Evolutionary conservation across 2,888 invertebrate species (phyloP).

Genomic region (Apamea epomidion): DNA sequence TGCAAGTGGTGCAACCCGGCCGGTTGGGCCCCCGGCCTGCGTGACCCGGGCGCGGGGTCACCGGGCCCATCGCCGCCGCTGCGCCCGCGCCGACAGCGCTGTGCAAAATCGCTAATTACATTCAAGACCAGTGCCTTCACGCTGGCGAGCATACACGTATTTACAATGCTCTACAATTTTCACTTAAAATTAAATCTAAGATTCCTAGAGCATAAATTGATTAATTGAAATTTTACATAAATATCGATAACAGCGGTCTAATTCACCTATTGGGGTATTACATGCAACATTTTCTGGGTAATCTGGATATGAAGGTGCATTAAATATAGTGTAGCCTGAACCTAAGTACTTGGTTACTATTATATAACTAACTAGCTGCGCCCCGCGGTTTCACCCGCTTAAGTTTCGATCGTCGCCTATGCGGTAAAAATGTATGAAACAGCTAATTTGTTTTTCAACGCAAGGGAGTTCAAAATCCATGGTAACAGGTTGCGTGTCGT

Average conservation of each 20-base stretch:
- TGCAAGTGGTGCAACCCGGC: constrained; percentile 74
- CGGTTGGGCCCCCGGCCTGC: constrained; percentile 67
- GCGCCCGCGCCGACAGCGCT: constrained; percentile 76
- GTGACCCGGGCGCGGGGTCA: constrained; percentile 79
- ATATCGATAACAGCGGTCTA: not conserved
- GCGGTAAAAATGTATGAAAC: too few species aligned
- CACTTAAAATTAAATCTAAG: constrained; percentile 30
- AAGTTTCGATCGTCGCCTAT: too few species aligned
- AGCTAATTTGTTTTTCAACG: too few species aligned
- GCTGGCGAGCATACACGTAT: constrained; percentile 69
- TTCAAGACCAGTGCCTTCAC: constrained; percentile 73
- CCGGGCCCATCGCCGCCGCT: constrained; percentile 66
- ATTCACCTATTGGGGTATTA: too few species aligned
- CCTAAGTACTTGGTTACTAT: not conserved
- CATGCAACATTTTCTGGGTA: too few species aligned
- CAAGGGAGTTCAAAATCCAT: too few species aligned
- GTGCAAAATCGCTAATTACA: constrained; percentile 88
- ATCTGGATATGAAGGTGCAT: not conserved
- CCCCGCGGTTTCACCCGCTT: too few species aligned
- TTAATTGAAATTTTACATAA: not conserved
- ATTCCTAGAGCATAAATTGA: not conserved
- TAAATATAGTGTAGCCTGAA: not conserved
- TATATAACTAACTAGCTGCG: not conserved
- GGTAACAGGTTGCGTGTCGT: too few species aligned
- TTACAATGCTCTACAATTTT: constrained; percentile 63